These are phyloP conservation scores for Sebastes diaconus DNA, from an alignment of 2,797 vertebrate species.

Conservation along the genomic window DNA sequence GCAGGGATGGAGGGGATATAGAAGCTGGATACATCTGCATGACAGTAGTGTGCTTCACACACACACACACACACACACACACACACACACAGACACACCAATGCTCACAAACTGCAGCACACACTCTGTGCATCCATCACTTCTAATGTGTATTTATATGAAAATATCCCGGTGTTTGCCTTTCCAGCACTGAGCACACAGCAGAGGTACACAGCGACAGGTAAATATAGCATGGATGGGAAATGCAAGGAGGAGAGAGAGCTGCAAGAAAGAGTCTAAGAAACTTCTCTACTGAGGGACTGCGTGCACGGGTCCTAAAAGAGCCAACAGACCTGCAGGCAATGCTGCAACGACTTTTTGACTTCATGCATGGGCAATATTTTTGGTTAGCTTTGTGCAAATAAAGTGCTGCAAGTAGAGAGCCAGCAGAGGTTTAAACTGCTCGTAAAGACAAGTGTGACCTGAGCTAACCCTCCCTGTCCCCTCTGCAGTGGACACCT, in stretches of 20 bases:
- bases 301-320: neutral
- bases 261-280: slow-evolving; percentile 28
- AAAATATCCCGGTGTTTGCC: slow-evolving; percentile 73
- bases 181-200: slow-evolving; percentile 74
- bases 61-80: neutral
- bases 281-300: slow-evolving; percentile 7
- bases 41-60: slow-evolving; percentile 7
- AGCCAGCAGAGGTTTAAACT: neutral
- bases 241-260: slow-evolving; percentile 46
- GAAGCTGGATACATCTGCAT: slow-evolving; percentile 8
- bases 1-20: neutral
- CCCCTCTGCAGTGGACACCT: slow-evolving; percentile 1
- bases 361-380: neutral
- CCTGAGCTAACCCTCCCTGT: slow-evolving; percentile 53
- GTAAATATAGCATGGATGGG: slow-evolving; percentile 72
- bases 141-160: slow-evolving; percentile 69
- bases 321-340: neutral
- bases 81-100: neutral
- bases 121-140: slow-evolving; percentile 44
- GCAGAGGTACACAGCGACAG: slow-evolving; percentile 67
- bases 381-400: neutral
- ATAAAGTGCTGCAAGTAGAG: neutral
- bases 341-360: neutral
- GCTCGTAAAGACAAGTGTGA: slow-evolving; percentile 15
- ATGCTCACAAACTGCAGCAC: slow-evolving; percentile 26